Base-by-base conservation (phyloP, 2,888 invertebrate species). In the Stramonita haemastoma region DNA sequence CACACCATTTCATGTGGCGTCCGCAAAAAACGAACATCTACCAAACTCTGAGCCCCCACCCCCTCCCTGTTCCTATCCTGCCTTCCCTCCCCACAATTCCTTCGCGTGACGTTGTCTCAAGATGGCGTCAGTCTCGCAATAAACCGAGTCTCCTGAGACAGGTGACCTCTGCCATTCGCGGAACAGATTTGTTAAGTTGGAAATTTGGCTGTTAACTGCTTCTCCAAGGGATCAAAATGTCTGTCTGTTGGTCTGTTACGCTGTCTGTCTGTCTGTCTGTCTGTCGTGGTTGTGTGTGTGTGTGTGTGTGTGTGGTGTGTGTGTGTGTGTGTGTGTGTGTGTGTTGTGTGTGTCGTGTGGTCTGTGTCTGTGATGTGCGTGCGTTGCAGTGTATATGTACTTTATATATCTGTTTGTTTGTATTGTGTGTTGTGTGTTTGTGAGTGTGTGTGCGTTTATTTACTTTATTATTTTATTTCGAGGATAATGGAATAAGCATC, bases 101-200 rank as follows among this genome's bases (percentile, higher is more conserved):
- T 57, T 91, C 77, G 91, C 91, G 91, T 91, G 91, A 84, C 66
- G 77, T 17, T 34, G 46, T 77, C n/a, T 73, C 81, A 87, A 87
- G 81, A 57, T 79, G 81, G 87, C 87, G 79, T 6, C 87, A 79
- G 60, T 79, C 77, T 87, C 57, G 87, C 60, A 32, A 56, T 32
- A 81, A 57, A 56, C 81, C 32, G 8, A 32, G 32, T 87, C 87
- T 57, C 79, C 11, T 22, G 79, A 79, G 79, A 87, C 19, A 26
- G 11, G 34, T 13, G 34, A 17, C 26, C 26, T 34, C 34, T 70
- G 56, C 34, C 66, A 4, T 36, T 32, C 36, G 70, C 15, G 66
- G 22, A 70, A 34, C 32, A 15, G 86, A 86, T 34, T 86, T 86
- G 86, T 36, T 34, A 86, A 86, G 66, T 66, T 34, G 86, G 32